phyloP scores from a whole-genome alignment of 2,888 invertebrate genomes.

The Piscicola geometra region DNA sequence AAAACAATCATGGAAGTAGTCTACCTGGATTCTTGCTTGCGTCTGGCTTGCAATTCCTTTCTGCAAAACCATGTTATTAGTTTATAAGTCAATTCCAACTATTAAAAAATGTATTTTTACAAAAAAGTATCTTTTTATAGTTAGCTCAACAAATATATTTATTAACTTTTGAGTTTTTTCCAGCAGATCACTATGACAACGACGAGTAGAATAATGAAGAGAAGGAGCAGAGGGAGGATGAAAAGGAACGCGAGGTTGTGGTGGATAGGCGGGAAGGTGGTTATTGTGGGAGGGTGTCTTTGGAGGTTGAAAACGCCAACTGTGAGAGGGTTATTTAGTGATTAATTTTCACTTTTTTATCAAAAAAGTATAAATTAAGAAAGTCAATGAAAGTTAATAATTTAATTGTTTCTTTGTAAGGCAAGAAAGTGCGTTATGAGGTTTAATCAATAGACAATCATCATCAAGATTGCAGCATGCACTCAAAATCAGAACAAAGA shows the following conservation, averaged over 20 bases:
- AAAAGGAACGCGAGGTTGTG: neutral
- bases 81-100: too few species aligned
- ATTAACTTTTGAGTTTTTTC: conserved; percentile 7
- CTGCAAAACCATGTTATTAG: too few species aligned
- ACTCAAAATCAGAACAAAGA: neutral
- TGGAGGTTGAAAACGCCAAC: neutral
- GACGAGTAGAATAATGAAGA: conserved; percentile 7
- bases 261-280: neutral
- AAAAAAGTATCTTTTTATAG: neutral
- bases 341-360: too few species aligned
- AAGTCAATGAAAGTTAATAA: too few species aligned
- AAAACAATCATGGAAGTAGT: too few species aligned
- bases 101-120: neutral
- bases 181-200: conserved; percentile 9
- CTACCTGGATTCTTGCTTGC: too few species aligned
- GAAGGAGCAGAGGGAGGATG: neutral
- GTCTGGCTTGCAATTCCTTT: too few species aligned
- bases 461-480: neutral
- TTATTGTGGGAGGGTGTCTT: neutral
- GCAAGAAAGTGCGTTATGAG: neutral
- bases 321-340: too few species aligned
- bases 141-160: neutral
- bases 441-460: neutral
- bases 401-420: neutral
- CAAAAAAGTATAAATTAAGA: too few species aligned